Percentiles rank a stretch among this genome's conserved stretches.
Conservation (phyloP, 2,888 invertebrate species). For the Dryobotodes eremita region DNA sequence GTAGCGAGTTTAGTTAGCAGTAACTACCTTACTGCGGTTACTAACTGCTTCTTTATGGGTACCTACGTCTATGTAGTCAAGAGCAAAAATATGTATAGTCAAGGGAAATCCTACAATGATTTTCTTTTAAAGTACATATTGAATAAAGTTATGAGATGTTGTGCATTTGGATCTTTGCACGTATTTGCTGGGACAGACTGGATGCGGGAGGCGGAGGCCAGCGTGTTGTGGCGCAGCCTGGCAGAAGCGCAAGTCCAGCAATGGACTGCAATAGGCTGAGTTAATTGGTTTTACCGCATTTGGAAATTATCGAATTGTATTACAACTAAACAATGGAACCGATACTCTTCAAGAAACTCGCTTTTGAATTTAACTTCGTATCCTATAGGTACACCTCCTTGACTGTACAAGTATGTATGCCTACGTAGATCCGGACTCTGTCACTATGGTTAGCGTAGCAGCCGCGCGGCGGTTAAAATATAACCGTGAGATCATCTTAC, state of each 20-base stretch:
- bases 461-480: constrained; percentile 38
- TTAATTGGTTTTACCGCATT: neutral
- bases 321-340: neutral
- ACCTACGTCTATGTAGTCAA: neutral
- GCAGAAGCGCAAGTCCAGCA: neutral
- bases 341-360: neutral
- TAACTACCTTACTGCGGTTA: constrained; percentile 21
- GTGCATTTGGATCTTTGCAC: neutral
- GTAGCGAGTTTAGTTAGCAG: constrained; percentile 30
- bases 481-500: constrained; percentile 59
- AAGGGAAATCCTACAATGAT: neutral
- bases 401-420: neutral
- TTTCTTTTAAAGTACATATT: no score
- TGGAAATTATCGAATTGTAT: neutral
- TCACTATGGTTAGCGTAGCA: constrained; percentile 23
- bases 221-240: neutral
- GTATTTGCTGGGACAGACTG: neutral
- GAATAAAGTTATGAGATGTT: neutral
- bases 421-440: constrained; percentile 28
- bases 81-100: neutral
- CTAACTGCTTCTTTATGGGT: constrained; percentile 1
- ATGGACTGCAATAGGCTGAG: neutral
- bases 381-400: constrained; percentile 3
- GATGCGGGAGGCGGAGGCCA: neutral
- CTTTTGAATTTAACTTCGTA: neutral